Evolutionary conservation across 2,113 vertebrate genomes (phyloP).

Genomic region (Athene noctua): DNA sequence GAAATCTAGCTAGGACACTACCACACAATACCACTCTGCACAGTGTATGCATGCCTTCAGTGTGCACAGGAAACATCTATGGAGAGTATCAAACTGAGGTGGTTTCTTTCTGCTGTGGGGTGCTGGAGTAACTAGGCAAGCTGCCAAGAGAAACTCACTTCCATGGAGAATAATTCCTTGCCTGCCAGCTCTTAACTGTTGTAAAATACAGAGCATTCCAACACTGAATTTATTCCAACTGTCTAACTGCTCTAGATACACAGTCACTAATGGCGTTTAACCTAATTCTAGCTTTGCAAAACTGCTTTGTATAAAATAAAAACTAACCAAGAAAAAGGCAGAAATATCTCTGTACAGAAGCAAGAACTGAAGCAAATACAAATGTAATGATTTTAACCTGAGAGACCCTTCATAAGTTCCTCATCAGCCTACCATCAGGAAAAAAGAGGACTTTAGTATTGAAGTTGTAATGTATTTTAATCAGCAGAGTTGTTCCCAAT

Average conservation of each 20-base stretch:
- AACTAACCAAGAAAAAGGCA: not conserved
- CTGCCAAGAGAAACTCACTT: not conserved
- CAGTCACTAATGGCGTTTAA: not conserved
- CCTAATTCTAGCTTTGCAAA: slow-evolving; percentile 5
- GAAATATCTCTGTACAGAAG: not conserved
- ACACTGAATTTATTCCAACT: not conserved
- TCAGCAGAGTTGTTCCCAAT: not conserved
- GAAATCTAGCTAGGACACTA: not conserved
- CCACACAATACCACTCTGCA: not conserved
- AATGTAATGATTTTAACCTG: not conserved
- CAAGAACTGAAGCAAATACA: not conserved
- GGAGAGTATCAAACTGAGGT: not conserved
- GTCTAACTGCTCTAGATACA: not conserved
- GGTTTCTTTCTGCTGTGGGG: not conserved
- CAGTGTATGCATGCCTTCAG: not conserved
- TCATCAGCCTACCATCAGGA: not conserved
- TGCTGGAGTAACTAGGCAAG: not conserved
- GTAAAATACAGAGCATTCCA: not conserved
- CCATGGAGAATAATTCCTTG: not conserved
- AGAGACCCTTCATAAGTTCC: not conserved
- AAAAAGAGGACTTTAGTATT: not conserved
- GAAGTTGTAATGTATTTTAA: not conserved
- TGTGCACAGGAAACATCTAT: not conserved
- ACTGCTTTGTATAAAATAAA: not conserved
- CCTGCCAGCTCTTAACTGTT: not conserved